A percentile compares a stretch with the other conserved stretches of the same genome.
These are phyloP conservation scores for Bellardia pandia DNA, from an alignment of 2,888 invertebrate species.

Conservation along the genomic window DNA sequence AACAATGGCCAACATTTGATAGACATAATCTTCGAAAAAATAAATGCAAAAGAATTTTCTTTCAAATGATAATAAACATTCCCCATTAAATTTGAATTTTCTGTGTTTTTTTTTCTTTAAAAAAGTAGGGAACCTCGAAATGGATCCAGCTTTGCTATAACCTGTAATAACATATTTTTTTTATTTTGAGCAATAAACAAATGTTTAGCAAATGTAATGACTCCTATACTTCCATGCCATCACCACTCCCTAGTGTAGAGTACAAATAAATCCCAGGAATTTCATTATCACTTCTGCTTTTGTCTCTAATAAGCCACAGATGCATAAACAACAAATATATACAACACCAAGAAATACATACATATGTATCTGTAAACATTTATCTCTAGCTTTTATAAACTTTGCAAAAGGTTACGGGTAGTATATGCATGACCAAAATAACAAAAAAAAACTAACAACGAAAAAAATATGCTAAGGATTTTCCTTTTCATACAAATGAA, in stretches of 20 bases:
- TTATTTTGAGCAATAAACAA: no score
- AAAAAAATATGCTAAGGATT: slow-evolving; percentile 29
- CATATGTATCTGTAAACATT: neutral
- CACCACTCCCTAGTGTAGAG: neutral
- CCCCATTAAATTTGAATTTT: no score
- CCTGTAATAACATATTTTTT: no score
- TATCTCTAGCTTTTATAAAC: neutral
- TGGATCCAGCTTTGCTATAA: no score
- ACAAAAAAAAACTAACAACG: slow-evolving; percentile 5
- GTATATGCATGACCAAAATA: slow-evolving; percentile 2
- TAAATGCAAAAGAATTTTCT: no score
- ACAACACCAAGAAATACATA: neutral
- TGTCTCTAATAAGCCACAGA: slow-evolving; percentile 15
- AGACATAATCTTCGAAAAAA: no score
- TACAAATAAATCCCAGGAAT: neutral
- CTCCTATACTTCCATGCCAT: no score
- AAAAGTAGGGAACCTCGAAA: no score
- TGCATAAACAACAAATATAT: slow-evolving; percentile 14
- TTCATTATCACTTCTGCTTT: neutral
- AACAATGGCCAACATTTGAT: no score
- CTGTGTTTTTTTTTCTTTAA: no score
- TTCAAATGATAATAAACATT: no score
- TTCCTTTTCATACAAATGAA: slow-evolving; percentile 39
- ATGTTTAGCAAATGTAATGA: no score
- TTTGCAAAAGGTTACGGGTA: slow-evolving; percentile 33